phyloP scores from a whole-genome alignment of 2,797 vertebrate genomes.

The Masticophis lateralis region DNA sequence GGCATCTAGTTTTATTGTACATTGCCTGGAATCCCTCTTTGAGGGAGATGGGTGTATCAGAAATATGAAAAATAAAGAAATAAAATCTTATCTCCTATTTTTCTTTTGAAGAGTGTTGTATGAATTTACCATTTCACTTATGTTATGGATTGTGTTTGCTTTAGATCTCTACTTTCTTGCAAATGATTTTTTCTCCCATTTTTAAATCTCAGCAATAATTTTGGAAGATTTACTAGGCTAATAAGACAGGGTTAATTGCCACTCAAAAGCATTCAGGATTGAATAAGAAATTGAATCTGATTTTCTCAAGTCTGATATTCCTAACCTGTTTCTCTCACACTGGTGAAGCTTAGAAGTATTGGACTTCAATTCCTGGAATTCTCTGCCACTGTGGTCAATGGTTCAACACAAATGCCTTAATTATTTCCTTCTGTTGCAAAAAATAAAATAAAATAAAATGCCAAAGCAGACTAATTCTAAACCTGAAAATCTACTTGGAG shows the following conservation, averaged over 20 bases:
- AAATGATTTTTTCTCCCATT: neutral
- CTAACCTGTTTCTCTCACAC: neutral
- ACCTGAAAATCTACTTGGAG: neutral
- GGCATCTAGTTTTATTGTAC: neutral
- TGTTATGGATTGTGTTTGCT: neutral
- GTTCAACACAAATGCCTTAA: neutral
- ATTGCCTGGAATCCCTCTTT: neutral
- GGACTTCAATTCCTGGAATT: neutral
- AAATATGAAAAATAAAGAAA: neutral
- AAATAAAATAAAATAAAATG: neutral
- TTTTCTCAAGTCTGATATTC: neutral
- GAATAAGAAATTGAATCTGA: neutral
- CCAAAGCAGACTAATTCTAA: neutral
- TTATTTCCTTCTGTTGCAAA: neutral
- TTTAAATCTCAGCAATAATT: neutral
- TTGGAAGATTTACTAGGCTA: neutral
- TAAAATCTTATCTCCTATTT: neutral
- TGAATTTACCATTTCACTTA: neutral
- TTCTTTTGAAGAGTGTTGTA: neutral
- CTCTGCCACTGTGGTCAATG: neutral
- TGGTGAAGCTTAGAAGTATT: neutral
- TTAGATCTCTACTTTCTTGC: neutral
- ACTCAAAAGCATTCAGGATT: neutral
- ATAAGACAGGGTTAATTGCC: neutral
- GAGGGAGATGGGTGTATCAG: neutral